Evolutionary conservation across 64 coral and sea anemone species (phyloP).

Genomic region (Astreopora myriophthalma): DNA sequence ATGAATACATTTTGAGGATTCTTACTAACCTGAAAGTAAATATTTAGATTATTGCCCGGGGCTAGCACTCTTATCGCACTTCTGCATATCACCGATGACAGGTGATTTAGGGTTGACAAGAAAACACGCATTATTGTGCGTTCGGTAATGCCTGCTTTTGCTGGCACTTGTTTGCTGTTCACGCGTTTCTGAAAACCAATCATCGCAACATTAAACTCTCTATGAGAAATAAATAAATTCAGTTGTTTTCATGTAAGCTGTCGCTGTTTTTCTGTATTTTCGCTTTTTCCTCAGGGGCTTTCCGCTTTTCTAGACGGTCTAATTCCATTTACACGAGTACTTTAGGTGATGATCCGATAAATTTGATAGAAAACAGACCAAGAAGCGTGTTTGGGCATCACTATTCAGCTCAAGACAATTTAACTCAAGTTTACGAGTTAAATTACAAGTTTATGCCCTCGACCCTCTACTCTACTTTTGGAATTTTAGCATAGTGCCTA

Average conservation of each 20-base stretch:
- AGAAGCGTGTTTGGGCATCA: too few relatives aligned
- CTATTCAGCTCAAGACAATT: too few relatives aligned
- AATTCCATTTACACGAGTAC: constrained; percentile 28
- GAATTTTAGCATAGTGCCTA: too few relatives aligned
- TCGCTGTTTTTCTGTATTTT: neutral
- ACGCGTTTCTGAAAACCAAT: constrained; percentile 2
- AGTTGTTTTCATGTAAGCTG: neutral
- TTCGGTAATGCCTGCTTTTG: neutral
- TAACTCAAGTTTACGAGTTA: too few relatives aligned
- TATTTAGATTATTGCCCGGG: constrained; percentile 14
- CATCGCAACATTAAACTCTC: neutral
- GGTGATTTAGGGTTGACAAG: neutral
- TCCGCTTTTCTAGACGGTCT: constrained; percentile 13
- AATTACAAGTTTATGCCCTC: too few relatives aligned
- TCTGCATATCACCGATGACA: neutral
- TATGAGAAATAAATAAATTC: neutral
- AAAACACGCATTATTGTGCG: too few relatives aligned
- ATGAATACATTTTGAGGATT: too few relatives aligned
- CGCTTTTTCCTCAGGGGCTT: neutral
- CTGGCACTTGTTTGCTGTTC: neutral
- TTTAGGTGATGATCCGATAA: constrained; percentile 3
- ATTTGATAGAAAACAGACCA: constrained; percentile 14
- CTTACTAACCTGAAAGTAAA: neutral
- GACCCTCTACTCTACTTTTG: too few relatives aligned
- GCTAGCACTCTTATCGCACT: neutral